Percentiles rank a stretch among this genome's conserved stretches.
These are phyloP conservation scores for Melierax canorus DNA, from an alignment of 2,113 vertebrate species.

Conservation along the genomic window DNA sequence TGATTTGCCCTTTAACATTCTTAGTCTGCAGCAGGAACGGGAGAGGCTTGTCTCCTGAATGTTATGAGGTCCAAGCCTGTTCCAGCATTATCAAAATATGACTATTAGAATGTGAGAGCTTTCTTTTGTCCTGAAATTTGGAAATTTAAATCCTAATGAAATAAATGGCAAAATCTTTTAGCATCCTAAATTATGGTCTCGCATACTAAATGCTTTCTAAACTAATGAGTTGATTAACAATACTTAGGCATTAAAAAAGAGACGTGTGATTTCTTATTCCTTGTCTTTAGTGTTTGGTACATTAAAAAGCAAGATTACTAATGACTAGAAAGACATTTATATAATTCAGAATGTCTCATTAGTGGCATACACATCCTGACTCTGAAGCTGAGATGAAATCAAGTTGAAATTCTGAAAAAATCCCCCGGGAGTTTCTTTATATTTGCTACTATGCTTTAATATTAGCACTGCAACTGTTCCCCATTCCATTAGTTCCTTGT, in stretches of 20 bases:
- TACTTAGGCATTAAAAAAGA: background rate
- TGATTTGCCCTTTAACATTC: background rate
- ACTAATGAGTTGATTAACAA: background rate
- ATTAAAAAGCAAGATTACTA: background rate
- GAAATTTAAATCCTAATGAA: background rate
- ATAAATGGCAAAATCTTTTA: background rate
- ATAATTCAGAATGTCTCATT: background rate
- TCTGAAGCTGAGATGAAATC: background rate
- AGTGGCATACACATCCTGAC: background rate
- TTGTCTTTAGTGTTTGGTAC: background rate
- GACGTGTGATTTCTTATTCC: background rate
- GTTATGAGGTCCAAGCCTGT: background rate
- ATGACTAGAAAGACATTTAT: conserved; percentile 1
- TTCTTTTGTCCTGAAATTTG: background rate
- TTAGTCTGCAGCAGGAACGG: background rate
- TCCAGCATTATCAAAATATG: background rate
- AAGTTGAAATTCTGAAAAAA: conserved; percentile 4
- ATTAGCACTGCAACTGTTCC: background rate
- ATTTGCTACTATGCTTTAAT: background rate
- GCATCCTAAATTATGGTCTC: background rate
- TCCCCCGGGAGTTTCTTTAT: background rate
- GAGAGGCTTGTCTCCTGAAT: background rate
- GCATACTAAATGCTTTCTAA: background rate
- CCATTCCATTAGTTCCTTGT: background rate
- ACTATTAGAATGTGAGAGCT: background rate